phyloP scores from a whole-genome alignment of 2,888 invertebrate genomes.

The Rhynchonema sp. region DNA sequence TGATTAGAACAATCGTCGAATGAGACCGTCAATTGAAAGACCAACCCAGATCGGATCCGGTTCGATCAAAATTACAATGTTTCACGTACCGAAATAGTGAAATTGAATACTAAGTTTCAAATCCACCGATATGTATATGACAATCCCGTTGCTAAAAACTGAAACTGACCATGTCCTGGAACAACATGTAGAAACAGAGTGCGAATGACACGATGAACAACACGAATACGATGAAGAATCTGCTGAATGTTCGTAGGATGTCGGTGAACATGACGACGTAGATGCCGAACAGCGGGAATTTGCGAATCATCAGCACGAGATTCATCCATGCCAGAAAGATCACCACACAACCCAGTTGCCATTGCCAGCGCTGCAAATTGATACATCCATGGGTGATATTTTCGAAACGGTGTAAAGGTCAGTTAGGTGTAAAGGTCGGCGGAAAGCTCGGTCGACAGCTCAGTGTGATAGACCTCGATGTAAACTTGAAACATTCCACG shows the following conservation, averaged over 20 bases:
- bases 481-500: no score
- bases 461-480: no score
- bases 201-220: conserved; percentile 28
- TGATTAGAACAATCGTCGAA: no score
- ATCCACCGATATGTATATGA: background rate
- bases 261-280: conserved; percentile 33
- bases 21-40: no score
- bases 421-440: no score
- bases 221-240: conserved; percentile 29
- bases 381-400: no score
- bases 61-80: no score
- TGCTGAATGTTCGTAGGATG: conserved; percentile 28
- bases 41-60: no score
- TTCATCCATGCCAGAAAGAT: conserved; percentile 35
- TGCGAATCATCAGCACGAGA: conserved; percentile 28
- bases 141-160: background rate
- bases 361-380: conserved; percentile 32
- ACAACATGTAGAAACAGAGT: conserved; percentile 18
- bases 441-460: no score
- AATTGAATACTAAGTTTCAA: no score
- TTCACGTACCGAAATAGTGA: no score
- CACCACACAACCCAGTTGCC: conserved; percentile 34
- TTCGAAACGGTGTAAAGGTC: no score
- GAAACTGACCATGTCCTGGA: conserved; percentile 17
- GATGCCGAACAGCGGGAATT: conserved; percentile 26